These are phyloP conservation scores for Mesoligia furuncula DNA, from an alignment of 2,888 invertebrate species.

Conservation along the genomic window DNA sequence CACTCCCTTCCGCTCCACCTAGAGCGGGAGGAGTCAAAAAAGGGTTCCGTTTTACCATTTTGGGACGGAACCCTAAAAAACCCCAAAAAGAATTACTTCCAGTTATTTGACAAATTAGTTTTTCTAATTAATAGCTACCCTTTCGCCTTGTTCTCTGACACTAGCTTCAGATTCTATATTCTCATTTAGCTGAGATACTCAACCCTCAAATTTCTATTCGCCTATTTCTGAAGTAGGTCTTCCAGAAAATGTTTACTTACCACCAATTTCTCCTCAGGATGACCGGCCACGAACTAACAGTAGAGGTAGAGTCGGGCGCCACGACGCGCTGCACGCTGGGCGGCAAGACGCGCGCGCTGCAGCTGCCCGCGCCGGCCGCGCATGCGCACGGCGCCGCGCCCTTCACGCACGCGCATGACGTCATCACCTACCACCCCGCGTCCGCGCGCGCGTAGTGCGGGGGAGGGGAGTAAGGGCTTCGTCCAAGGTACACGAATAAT, in stretches of 20 bases:
- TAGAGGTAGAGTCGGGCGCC: conserved; percentile 93
- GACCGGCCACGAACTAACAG: conserved; percentile 92
- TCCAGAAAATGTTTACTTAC: background rate
- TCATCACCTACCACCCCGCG: conserved; percentile 89
- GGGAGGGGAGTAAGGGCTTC: rapidly evolving
- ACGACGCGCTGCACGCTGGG: conserved; percentile 96
- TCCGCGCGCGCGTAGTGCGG: conserved; percentile 78
- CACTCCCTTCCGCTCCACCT: too few species aligned
- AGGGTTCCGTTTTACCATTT: too few species aligned
- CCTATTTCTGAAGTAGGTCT: background rate
- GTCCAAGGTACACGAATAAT: background rate
- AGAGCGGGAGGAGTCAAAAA: too few species aligned
- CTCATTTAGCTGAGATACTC: background rate
- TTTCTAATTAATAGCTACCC: too few species aligned
- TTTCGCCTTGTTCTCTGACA: too few species aligned
- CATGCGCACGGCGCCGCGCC: conserved; percentile 61
- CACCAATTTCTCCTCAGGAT: conserved; percentile 86
- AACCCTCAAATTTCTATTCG: background rate
- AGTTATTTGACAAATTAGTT: background rate
- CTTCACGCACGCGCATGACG: conserved; percentile 89
- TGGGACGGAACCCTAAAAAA: too few species aligned
- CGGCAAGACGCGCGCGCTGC: conserved; percentile 92
- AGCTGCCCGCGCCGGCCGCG: conserved; percentile 75
- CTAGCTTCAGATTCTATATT: background rate
- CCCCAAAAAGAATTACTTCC: too few species aligned